Conservation (phyloP, 2,113 vertebrate genomes). For the Chlorocebus sabaeus region DNA sequence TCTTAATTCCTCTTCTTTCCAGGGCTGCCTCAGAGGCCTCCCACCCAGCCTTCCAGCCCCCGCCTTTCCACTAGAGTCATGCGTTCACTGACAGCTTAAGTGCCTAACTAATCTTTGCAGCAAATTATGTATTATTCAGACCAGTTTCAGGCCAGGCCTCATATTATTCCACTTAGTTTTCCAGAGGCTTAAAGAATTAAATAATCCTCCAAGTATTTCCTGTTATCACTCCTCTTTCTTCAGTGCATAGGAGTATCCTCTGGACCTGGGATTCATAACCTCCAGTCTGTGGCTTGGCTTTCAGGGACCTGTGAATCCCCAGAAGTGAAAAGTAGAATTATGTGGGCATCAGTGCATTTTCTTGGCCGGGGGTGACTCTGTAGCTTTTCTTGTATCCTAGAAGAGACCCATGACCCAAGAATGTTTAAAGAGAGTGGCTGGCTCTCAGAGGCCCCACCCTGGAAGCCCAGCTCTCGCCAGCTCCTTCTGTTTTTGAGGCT, state of each 20-base stretch:
- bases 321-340: neutral
- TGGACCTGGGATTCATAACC: neutral
- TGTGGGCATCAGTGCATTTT: neutral
- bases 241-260: neutral
- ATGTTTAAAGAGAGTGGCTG: neutral
- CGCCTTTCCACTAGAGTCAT: neutral
- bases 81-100: neutral
- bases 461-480: neutral
- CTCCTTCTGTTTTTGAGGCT: neutral
- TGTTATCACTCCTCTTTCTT: neutral
- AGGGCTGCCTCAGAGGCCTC: neutral
- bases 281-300: neutral
- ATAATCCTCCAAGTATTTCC: slow-evolving; percentile 19
- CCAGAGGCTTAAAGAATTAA: slow-evolving; percentile 46
- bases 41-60: neutral
- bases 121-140: slow-evolving; percentile 44
- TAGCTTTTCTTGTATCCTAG: neutral
- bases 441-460: neutral
- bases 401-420: neutral
- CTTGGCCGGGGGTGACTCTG: neutral
- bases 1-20: neutral
- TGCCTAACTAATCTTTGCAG: slow-evolving; percentile 3
- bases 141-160: neutral
- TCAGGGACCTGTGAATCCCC: neutral
- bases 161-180: slow-evolving; percentile 34